These are phyloP conservation scores for Aphrocallistes beatrix DNA, from an alignment of 37 sponge, comb jelly and placozoan genomes.

Conservation along the genomic window DNA sequence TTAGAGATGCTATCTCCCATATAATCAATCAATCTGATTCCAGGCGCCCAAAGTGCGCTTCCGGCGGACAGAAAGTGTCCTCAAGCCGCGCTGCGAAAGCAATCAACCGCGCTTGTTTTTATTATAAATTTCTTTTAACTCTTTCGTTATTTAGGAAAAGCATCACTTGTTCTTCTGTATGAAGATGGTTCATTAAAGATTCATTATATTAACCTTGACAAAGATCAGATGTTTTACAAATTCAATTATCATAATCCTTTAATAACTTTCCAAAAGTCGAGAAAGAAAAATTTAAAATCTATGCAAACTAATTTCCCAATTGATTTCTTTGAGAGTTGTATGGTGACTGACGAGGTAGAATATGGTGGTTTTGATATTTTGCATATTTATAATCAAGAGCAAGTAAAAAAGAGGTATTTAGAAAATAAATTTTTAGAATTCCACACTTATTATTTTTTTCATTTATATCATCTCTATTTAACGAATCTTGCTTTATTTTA, in stretches of 20 bases:
- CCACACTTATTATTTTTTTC: too few species aligned
- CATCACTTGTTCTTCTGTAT: constrained; percentile 61
- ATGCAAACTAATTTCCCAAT: constrained; percentile 64
- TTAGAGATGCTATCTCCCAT: too few species aligned
- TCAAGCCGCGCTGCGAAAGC: too few species aligned
- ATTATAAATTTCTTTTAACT: too few species aligned
- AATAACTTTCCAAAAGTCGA: background rate
- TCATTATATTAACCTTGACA: constrained; percentile 43
- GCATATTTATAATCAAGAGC: constrained; percentile 67
- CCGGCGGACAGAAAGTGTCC: too few species aligned
- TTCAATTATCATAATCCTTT: background rate
- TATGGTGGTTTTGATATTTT: constrained; percentile 74
- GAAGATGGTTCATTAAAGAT: constrained; percentile 81
- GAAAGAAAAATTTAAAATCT: too few species aligned
- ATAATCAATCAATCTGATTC: too few species aligned
- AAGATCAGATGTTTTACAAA: constrained; percentile 43
- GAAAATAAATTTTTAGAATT: too few species aligned
- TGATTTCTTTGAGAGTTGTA: constrained; percentile 77
- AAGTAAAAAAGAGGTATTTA: constrained; percentile 46
- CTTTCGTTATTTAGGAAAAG: constrained; percentile 16
- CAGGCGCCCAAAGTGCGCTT: too few species aligned
- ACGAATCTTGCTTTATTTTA: too few species aligned
- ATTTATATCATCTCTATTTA: too few species aligned
- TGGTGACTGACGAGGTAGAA: constrained; percentile 11
- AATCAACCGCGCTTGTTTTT: too few species aligned